These are phyloP conservation scores for Maccullochella peelii DNA, from an alignment of 2,113 vertebrate genomes.

Conservation along the genomic window DNA sequence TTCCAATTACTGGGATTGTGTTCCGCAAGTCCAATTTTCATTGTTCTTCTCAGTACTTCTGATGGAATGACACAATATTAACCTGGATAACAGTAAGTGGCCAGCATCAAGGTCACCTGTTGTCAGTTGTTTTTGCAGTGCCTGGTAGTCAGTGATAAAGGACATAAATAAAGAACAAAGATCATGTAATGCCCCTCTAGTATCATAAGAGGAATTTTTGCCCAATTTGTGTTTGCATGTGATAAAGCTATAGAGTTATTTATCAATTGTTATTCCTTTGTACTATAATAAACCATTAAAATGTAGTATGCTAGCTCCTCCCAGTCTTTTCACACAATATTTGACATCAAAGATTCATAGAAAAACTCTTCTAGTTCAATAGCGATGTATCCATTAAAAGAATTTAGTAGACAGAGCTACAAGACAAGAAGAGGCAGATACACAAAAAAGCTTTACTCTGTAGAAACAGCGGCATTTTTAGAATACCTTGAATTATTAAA, in stretches of 20 bases:
- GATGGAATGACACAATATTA: too few relatives aligned
- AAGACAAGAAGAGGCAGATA: background rate
- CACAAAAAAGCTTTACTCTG: background rate
- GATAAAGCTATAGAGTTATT: background rate
- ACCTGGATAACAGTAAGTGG: background rate
- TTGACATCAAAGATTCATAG: background rate
- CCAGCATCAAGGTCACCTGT: background rate
- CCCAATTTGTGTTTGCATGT: background rate
- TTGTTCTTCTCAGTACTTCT: too few relatives aligned
- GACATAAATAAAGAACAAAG: background rate
- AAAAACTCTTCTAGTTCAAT: background rate
- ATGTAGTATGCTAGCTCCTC: background rate
- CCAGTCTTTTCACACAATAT: background rate
- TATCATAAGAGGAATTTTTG: background rate
- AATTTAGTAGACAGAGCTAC: background rate
- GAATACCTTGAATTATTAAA: conserved; percentile 40
- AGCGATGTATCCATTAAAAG: background rate
- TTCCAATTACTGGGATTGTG: background rate
- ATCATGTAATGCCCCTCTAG: background rate
- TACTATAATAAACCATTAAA: background rate
- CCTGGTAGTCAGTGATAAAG: background rate
- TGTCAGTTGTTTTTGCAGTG: background rate
- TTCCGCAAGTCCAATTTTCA: too few relatives aligned
- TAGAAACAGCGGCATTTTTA: conserved; percentile 7
- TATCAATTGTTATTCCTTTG: background rate